Evolutionary conservation across 2,113 vertebrate species (phyloP).

Genomic region (human (Homo sapiens)): DNA sequence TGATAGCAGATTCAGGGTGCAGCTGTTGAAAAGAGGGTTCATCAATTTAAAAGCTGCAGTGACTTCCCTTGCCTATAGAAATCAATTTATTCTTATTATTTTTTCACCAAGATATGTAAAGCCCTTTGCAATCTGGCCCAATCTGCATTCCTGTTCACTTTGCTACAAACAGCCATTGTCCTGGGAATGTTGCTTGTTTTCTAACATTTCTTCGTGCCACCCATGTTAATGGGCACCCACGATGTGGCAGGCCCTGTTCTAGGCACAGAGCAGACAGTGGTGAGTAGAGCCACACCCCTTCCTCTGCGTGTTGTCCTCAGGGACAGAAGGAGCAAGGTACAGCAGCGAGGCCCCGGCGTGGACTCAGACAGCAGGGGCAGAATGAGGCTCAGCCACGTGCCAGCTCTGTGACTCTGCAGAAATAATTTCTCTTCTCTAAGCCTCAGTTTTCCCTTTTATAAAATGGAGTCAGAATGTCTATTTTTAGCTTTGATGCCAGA

Average conservation of each 20-base stretch:
- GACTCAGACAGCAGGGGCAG: background rate
- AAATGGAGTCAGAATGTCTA: background rate
- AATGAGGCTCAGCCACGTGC: background rate
- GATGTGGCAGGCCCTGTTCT: background rate
- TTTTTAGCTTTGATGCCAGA: background rate
- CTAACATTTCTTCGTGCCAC: background rate
- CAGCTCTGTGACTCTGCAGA: background rate
- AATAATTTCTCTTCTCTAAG: background rate
- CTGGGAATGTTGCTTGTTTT: background rate
- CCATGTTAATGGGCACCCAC: background rate
- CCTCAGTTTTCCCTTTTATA: background rate
- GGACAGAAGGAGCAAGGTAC: background rate
- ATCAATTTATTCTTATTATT: background rate
- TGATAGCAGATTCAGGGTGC: background rate
- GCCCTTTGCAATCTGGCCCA: background rate
- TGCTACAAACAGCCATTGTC: background rate
- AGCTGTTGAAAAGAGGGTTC: slow-evolving; percentile 13
- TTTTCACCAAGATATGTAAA: background rate
- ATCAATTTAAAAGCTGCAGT: slow-evolving; percentile 6
- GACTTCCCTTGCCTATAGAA: background rate
- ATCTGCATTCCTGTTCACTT: background rate
- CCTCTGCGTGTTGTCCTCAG: background rate
- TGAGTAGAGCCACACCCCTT: background rate
- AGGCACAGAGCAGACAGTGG: background rate
- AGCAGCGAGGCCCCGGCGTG: background rate